Conservation (phyloP, 2,797 vertebrate species). For the Sitta carolinensis region DNA sequence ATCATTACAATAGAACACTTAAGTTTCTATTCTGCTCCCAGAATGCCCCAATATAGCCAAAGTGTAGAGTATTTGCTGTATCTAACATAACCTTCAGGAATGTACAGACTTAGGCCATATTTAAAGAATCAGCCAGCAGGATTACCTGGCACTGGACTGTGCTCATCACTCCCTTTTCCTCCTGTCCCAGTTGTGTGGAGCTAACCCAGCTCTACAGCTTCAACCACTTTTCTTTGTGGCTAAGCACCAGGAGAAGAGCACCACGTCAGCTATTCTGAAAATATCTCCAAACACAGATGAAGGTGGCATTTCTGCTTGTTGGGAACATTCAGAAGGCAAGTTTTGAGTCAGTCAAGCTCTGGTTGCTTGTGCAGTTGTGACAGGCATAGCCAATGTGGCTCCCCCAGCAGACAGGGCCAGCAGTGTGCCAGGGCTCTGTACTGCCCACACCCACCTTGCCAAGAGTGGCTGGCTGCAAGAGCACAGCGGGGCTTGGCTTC, state of each 20-base stretch:
- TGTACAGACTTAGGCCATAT: background rate
- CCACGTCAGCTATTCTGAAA: background rate
- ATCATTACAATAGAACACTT: accelerated
- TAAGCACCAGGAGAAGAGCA: background rate
- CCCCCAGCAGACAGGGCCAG: background rate
- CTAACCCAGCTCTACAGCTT: background rate
- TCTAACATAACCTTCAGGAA: background rate
- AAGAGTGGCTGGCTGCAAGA: background rate
- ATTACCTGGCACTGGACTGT: background rate
- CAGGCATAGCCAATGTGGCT: background rate
- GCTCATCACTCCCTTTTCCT: background rate
- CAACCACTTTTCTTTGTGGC: background rate
- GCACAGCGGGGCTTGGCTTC: background rate
- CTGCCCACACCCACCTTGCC: background rate
- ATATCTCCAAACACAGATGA: background rate
- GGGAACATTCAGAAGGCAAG: background rate
- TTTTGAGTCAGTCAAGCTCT: background rate
- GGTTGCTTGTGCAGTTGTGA: background rate
- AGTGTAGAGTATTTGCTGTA: background rate
- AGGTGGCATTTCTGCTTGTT: background rate
- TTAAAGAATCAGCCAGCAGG: background rate
- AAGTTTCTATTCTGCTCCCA: background rate
- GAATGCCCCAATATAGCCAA: background rate
- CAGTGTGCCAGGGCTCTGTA: background rate
- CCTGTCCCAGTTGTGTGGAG: background rate